Base-by-base conservation (phyloP, 2,113 vertebrate species). In the Odobenus rosmarus region DNA sequence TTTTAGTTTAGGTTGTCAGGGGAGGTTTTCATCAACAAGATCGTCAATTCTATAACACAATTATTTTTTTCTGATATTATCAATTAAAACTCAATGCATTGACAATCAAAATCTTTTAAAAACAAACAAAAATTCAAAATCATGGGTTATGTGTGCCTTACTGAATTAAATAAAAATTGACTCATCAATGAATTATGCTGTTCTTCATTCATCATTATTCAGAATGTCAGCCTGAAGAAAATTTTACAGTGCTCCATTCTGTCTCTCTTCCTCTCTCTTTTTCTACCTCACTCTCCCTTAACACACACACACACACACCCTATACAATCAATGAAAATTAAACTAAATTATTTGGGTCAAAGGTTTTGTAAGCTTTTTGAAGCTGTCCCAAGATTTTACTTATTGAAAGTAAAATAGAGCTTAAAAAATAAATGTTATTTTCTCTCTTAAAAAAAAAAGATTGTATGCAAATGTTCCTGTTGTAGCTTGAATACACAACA, bases 31-130 rank as follows among this genome's bases (percentile, higher is more conserved):
- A 67, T 53, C 80, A 97, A 94, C 19, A 79, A 94, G 64, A 95
- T 95, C 53, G 90, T 93, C 71, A 93, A 46, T 88, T 97, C 83
- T 94, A 59, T 72, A 84, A 79, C 81, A 88, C 21, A 24, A 57
- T 92, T 72, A 51, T 61, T 90, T 94, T 71, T 87, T 88, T 83
- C 51, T 95, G 83, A 72, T 77, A 90, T 53, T 93, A 88, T 85
- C 97, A 98, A 96, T 97, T 93, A 96, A 93, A 95, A 81, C 89
- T 85, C 18, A 97, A 88, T 94, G 49, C 93, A 90, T 51, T 94
- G 61, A 95, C 31, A 88, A 90, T 91, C 53, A 97, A 83, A 76
- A 89, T 12, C 46, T 93, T 96, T 95, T 71, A 18, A 67, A 97
- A 96, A 95, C 10, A 97, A 96, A 95, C 10, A 77, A 57, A 93